These are phyloP conservation scores for Danio albolineatus DNA, from an alignment of 2,797 vertebrate species.

Conservation along the genomic window DNA sequence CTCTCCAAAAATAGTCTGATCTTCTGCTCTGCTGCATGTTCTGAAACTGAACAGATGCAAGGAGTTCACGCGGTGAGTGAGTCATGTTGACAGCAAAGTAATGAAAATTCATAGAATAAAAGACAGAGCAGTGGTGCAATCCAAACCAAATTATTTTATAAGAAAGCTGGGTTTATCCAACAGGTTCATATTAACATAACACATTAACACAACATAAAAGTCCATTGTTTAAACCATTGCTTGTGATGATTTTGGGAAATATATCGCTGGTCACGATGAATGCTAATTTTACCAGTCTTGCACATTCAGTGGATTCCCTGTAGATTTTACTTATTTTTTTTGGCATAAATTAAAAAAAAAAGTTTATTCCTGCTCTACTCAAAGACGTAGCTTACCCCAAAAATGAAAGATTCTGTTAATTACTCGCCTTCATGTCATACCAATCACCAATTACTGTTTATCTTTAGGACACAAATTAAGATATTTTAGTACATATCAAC, in stretches of 20 bases:
- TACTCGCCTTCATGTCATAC: too few relatives aligned
- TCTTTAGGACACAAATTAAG: too few relatives aligned
- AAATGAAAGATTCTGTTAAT: too few relatives aligned
- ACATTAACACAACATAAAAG: too few relatives aligned
- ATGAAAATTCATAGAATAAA: constrained; percentile 8
- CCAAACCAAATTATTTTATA: not conserved
- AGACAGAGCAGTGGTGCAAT: not conserved
- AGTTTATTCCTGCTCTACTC: too few relatives aligned
- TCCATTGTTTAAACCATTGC: not conserved
- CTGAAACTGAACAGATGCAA: constrained; percentile 21
- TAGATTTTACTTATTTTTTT: too few relatives aligned
- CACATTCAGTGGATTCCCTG: not conserved
- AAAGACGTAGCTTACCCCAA: too few relatives aligned
- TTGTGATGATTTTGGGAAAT: not conserved
- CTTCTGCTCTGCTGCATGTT: constrained; percentile 5
- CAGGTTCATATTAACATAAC: not conserved
- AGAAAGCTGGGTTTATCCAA: not conserved
- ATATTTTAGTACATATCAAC: too few relatives aligned
- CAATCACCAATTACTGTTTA: too few relatives aligned
- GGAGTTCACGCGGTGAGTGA: constrained; percentile 2
- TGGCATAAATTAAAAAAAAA: too few relatives aligned
- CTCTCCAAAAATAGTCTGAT: constrained; percentile 19
- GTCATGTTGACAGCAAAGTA: constrained; percentile 16
- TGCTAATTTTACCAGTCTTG: not conserved
- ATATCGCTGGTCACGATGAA: not conserved